Evolutionary conservation across 2,888 invertebrate genomes (phyloP).

Genomic region (Thera obeliscata): DNA sequence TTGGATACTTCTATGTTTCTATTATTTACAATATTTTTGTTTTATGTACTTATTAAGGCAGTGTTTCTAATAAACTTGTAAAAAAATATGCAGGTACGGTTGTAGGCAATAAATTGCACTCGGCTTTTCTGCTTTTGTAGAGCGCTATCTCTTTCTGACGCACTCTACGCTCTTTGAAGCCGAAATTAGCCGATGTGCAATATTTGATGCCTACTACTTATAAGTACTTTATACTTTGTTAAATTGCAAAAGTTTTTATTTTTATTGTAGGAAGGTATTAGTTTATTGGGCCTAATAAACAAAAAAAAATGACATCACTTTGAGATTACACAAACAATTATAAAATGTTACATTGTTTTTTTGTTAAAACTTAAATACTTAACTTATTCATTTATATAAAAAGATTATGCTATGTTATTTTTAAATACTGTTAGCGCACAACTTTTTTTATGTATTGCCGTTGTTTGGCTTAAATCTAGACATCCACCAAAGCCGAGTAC

Average conservation of each 20-base stretch:
- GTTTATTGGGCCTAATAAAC: not conserved
- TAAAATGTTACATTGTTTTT: not conserved
- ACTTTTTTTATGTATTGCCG: conserved; percentile 1
- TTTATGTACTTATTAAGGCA: too few relatives aligned
- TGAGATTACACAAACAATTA: conserved; percentile 5
- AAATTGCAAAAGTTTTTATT: not conserved
- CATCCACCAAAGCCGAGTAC: conserved; percentile 32
- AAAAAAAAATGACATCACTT: conserved; percentile 1
- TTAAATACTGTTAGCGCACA: conserved; percentile 18
- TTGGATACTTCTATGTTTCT: too few relatives aligned
- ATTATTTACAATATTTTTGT: too few relatives aligned
- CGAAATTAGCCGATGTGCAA: too few relatives aligned
- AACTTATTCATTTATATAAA: not conserved
- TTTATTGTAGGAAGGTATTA: not conserved
- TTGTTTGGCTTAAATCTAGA: conserved; percentile 23
- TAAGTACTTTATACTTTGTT: not conserved
- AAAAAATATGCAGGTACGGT: too few relatives aligned
- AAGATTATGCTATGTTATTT: not conserved
- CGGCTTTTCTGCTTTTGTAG: too few relatives aligned
- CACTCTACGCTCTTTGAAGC: too few relatives aligned
- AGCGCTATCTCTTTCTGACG: too few relatives aligned
- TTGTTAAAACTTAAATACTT: too few relatives aligned
- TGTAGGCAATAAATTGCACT: too few relatives aligned
- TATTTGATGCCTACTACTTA: too few relatives aligned
- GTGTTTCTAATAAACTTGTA: too few relatives aligned